phyloP scores from a whole-genome alignment of 2,797 vertebrate genomes.

The Fistularia commersonii region DNA sequence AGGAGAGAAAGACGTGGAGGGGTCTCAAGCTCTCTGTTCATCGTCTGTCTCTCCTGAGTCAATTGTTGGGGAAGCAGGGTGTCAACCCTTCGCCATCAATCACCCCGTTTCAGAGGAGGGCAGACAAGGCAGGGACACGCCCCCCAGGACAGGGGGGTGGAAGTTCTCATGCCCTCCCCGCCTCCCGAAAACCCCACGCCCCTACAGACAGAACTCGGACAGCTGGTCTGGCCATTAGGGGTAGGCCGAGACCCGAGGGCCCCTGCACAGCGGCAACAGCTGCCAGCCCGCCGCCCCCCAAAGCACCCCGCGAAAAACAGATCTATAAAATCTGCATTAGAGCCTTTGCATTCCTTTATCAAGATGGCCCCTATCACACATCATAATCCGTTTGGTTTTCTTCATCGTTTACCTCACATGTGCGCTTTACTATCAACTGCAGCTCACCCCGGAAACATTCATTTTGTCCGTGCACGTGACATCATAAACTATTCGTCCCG shows the following conservation, averaged over 20 bases:
- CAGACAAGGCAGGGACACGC: conserved; percentile 80
- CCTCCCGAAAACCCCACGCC: conserved; percentile 71
- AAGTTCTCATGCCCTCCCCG: conserved; percentile 85
- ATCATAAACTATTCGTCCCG: conserved; percentile 27
- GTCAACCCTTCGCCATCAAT: conserved; percentile 82
- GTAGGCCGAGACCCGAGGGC: conserved; percentile 74
- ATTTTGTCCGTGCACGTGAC: conserved; percentile 12
- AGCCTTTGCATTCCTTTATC: conserved; percentile 53
- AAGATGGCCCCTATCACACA: conserved; percentile 29
- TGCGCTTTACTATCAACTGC: conserved; percentile 11
- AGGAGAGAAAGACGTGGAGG: conserved; percentile 68
- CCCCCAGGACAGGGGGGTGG: conserved; percentile 78
- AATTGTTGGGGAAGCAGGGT: conserved; percentile 81
- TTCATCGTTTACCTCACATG: conserved; percentile 4
- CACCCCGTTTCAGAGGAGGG: conserved; percentile 79
- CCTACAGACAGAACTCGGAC: conserved; percentile 80
- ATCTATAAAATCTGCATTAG: conserved; percentile 72
- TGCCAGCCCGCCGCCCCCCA: conserved; percentile 75
- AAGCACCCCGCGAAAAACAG: conserved; percentile 41
- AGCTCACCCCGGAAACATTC: conserved; percentile 16
- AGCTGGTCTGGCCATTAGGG: conserved; percentile 83
- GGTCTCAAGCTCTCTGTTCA: conserved; percentile 73
- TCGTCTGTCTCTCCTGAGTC: conserved; percentile 75
- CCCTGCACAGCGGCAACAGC: conserved; percentile 78
- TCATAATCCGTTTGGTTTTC: conserved; percentile 19